Evolutionary conservation across 2,797 vertebrate genomes (phyloP), one percentile per base, ranked within the genome.

Genomic region (Pseudopleuronectes americanus): DNA sequence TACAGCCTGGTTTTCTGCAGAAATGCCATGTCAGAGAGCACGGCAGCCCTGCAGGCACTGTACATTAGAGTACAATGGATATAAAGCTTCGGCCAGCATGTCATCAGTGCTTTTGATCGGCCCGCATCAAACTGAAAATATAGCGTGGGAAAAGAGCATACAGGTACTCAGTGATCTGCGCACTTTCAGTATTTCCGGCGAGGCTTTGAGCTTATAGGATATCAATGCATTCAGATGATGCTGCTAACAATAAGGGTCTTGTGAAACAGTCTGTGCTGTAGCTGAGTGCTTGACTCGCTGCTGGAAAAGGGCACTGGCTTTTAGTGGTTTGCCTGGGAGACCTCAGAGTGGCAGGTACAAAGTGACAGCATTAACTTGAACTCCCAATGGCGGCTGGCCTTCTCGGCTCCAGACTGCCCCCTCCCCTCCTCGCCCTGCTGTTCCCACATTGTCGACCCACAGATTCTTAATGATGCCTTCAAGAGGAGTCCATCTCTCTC

Each of bases 351-450:
- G 36, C 64, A 79, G 75, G 74, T 65, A 65, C 73, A 76, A 64
- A 73, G 64, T 71, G 78, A 78, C 73, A 78, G 57, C 38, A 76
- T 80, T 74, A 81, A 58, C 19, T 67, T 43, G 13, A 73, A 59
- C 51, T 79, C 79, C 61, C 56, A 33, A 33, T 21, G 19, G 6
- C 3, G 10, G 17, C 67, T 65, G 19, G 14, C 4, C 24, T 28
- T n/a, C 49, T 69, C 66, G 19, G 33, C 31, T 52, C 43, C 16
- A 14, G 9, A 19, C 55, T 56, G 24, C 45, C 56, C 4, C 23
- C 4, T 36, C 45, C 52, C 16, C 19, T 5, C 51, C 16, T 28
- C 51, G n/a, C 23, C 12, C 7, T 45, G 23, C 51, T 10, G 8
- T 23, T 63, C 8, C 49, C 49, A 56, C 47, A 78, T 47, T 62